Conservation (phyloP, 2,797 vertebrate species). For the Rachycentron canadum region DNA sequence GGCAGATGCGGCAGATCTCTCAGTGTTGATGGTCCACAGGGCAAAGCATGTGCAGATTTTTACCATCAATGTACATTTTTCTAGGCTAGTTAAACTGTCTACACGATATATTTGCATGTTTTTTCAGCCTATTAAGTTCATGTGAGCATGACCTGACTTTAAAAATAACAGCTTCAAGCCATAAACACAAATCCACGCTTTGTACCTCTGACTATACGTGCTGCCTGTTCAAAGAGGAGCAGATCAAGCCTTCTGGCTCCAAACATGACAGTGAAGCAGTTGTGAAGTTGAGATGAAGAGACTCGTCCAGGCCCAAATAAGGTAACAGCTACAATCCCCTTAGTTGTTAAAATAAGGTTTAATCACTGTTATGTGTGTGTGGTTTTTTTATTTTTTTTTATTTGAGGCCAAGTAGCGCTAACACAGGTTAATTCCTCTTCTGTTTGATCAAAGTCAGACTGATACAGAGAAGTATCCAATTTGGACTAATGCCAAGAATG, state of each 20-base stretch:
- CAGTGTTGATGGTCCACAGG: not conserved
- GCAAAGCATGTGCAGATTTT: not conserved
- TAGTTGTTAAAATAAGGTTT: slow-evolving; percentile 47
- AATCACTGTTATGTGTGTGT: slow-evolving; percentile 42
- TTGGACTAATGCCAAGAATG: slow-evolving; percentile 33
- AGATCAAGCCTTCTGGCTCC: slow-evolving; percentile 51
- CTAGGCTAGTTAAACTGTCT: not conserved
- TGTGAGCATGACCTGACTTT: slow-evolving; percentile 7
- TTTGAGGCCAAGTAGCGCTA: slow-evolving; percentile 40
- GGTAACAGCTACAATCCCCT: slow-evolving; percentile 41
- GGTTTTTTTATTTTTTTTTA: slow-evolving; percentile 10
- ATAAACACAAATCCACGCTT: slow-evolving; percentile 16
- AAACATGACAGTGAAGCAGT: slow-evolving; percentile 57
- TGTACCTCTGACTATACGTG: slow-evolving; percentile 14
- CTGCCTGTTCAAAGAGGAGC: slow-evolving; percentile 55
- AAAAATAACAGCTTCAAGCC: slow-evolving; percentile 10
- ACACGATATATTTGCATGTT: not conserved
- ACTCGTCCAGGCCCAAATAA: slow-evolving; percentile 30
- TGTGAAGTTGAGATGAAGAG: slow-evolving; percentile 46
- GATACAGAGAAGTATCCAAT: slow-evolving; percentile 23
- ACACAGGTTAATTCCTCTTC: slow-evolving; percentile 60
- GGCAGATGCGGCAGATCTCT: not conserved
- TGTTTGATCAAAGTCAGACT: slow-evolving; percentile 62
- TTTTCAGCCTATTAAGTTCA: not conserved
- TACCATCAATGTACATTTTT: not conserved